Evolutionary conservation across 2,797 vertebrate genomes (phyloP).

Genomic region (Alcedo atthis): DNA sequence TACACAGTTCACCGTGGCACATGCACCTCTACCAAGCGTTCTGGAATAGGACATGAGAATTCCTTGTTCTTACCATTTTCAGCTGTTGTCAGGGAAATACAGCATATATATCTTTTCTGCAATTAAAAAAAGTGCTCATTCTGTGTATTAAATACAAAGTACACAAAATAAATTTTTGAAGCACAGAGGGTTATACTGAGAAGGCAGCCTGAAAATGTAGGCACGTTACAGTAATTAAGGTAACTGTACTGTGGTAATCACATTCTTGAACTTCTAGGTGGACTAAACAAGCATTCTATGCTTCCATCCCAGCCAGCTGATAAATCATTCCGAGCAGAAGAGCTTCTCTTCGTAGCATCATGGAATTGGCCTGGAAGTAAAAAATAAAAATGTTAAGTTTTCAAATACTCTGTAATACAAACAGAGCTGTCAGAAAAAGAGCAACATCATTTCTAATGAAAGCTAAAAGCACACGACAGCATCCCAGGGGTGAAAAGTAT

Average conservation of each 20-base stretch:
- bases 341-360: conserved; percentile 59
- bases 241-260: conserved; percentile 77
- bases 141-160: conserved; percentile 75
- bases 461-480: neutral
- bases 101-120: conserved; percentile 58
- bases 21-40: conserved; percentile 75
- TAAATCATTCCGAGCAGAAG: conserved; percentile 46
- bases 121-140: conserved; percentile 76
- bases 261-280: conserved; percentile 75
- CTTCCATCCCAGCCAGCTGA: conserved; percentile 72
- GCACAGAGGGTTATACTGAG: conserved; percentile 85
- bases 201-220: conserved; percentile 92
- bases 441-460: neutral
- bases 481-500: neutral
- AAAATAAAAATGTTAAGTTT: conserved; percentile 13
- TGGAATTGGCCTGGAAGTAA: conserved; percentile 50
- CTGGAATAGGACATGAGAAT: conserved; percentile 50
- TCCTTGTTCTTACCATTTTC: conserved; percentile 60
- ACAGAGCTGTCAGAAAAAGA: neutral
- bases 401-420: rapidly evolving
- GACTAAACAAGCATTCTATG: conserved; percentile 57
- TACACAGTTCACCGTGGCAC: conserved; percentile 75
- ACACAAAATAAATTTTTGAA: conserved; percentile 87
- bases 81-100: conserved; percentile 71
- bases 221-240: conserved; percentile 90